A percentile compares a stretch with the other conserved stretches of the same genome.
These are phyloP conservation scores for Arizona elegans DNA, from an alignment of 2,113 vertebrate species.

Conservation along the genomic window DNA sequence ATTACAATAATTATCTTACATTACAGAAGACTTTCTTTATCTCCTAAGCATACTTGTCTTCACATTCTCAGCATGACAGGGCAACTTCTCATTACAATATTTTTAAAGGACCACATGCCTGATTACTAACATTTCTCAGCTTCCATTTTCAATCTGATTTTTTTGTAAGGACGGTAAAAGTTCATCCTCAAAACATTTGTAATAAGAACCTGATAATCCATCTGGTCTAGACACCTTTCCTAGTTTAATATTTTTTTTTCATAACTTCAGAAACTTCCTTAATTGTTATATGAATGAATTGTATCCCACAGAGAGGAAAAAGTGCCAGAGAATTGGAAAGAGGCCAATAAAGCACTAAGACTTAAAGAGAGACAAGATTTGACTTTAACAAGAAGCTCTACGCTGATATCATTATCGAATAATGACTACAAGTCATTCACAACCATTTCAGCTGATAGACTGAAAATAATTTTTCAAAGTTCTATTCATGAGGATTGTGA, in stretches of 20 bases:
- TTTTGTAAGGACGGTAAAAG: background rate
- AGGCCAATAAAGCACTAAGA: background rate
- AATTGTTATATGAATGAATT: background rate
- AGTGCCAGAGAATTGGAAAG: background rate
- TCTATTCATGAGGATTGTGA: background rate
- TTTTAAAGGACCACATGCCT: background rate
- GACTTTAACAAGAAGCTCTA: background rate
- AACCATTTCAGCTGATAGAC: background rate
- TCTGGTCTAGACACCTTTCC: background rate
- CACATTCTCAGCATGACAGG: background rate
- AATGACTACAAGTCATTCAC: background rate
- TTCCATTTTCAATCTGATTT: background rate
- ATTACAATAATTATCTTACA: background rate
- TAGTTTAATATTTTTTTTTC: background rate
- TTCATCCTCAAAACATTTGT: background rate
- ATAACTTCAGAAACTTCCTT: background rate
- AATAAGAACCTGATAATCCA: background rate
- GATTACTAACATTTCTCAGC: background rate
- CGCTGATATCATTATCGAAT: background rate
- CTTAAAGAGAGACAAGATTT: background rate
- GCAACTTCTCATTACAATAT: background rate
- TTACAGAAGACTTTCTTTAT: background rate
- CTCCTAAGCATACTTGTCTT: background rate
- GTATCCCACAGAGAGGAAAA: background rate
- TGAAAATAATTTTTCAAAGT: background rate